A percentile compares a stretch with the other conserved stretches of the same genome.
phyloP scores from a whole-genome alignment of 2,797 vertebrate genomes.

The Garrulus glandarius region DNA sequence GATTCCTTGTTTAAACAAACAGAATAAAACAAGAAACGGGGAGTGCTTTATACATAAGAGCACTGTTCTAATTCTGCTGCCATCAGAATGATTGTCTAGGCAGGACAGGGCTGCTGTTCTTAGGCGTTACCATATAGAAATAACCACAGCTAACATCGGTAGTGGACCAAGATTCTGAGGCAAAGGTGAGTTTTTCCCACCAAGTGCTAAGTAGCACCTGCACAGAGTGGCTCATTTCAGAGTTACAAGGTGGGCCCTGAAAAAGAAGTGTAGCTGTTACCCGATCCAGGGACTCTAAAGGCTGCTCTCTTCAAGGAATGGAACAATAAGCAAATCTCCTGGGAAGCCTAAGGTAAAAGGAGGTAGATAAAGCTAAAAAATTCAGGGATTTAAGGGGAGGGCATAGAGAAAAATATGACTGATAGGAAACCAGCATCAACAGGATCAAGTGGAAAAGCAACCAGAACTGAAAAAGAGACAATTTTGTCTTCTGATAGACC shows the following conservation, averaged over 20 bases:
- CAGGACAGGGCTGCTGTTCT: not conserved
- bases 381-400: not conserved
- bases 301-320: not conserved
- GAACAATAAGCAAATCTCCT: not conserved
- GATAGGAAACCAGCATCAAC: not conserved
- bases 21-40: not conserved
- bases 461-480: not conserved
- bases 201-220: not conserved
- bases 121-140: not conserved
- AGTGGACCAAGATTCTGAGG: not conserved
- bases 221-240: not conserved
- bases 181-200: not conserved
- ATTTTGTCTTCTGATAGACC: not conserved
- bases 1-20: conserved; percentile 14
- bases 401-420: not conserved
- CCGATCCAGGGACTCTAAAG: not conserved
- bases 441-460: not conserved
- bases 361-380: not conserved
- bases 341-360: not conserved
- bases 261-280: not conserved
- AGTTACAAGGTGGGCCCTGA: not conserved
- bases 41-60: not conserved
- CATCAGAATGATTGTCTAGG: not conserved
- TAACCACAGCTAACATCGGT: not conserved
- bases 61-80: not conserved